A percentile compares a stretch with the other conserved stretches of the same genome.
Conservation (phyloP, 2,113 vertebrate genomes). For the Nesoenas mayeri region DNA sequence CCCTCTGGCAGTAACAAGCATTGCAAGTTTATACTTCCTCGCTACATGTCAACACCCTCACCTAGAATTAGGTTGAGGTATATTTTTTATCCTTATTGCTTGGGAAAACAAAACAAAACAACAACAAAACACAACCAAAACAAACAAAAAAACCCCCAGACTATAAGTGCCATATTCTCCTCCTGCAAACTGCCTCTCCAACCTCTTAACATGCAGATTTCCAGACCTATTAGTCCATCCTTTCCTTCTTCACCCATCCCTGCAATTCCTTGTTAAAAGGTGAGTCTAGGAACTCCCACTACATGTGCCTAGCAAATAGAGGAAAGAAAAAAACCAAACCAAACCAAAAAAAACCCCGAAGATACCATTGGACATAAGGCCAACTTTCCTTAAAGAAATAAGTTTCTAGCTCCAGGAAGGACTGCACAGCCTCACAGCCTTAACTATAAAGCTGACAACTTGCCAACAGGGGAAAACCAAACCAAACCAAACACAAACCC, state of each 20-base stretch:
- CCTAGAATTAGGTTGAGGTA: background rate
- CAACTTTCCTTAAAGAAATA: background rate
- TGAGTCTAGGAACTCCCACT: background rate
- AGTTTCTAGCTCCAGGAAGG: background rate
- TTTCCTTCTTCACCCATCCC: background rate
- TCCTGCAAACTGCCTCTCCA: background rate
- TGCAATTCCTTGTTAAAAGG: background rate
- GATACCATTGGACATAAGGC: background rate
- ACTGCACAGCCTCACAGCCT: background rate
- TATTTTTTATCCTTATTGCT: background rate
- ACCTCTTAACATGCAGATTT: background rate
- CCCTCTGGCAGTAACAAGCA: background rate
- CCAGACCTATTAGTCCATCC: background rate
- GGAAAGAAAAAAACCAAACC: rapidly evolving
- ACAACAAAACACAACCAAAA: too few relatives aligned
- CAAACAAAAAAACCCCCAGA: too few relatives aligned
- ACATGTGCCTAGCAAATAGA: background rate
- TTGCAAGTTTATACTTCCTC: background rate
- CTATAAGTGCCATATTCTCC: background rate
- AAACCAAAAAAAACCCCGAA: background rate
- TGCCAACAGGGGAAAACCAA: background rate
- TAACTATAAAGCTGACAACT: background rate
- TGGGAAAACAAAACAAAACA: too few relatives aligned
- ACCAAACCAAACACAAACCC: too few relatives aligned
- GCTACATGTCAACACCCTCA: background rate